Conservation (phyloP, 2,113 vertebrate genomes). For the Atrichornis clamosus region DNA sequence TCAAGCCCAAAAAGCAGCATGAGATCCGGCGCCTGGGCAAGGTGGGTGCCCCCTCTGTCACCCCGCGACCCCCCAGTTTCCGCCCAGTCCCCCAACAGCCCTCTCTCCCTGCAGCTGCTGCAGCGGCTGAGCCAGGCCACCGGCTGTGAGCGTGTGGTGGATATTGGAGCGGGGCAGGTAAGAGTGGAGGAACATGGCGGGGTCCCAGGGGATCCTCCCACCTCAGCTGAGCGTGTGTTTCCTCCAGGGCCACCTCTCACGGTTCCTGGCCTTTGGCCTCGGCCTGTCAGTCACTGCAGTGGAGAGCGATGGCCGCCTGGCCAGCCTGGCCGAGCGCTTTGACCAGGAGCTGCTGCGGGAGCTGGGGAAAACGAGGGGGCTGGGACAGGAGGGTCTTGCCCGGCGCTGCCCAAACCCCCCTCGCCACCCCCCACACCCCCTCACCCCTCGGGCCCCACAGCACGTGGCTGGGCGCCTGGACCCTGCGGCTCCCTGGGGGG, state of each 20-base stretch:
- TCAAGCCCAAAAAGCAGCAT: slow-evolving; percentile 94
- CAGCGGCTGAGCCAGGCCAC: slow-evolving; percentile 80
- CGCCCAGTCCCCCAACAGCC: too few species aligned
- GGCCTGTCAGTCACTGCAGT: slow-evolving; percentile 83
- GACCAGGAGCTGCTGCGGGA: slow-evolving; percentile 78
- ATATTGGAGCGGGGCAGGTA: slow-evolving; percentile 86
- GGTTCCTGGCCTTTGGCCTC: slow-evolving; percentile 85
- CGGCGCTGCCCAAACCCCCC: accelerated
- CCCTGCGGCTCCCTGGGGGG: slow-evolving; percentile 75
- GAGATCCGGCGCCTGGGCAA: slow-evolving; percentile 83
- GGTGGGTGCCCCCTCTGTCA: slow-evolving; percentile 54
- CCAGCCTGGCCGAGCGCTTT: slow-evolving; percentile 74
- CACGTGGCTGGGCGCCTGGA: slow-evolving; percentile 83
- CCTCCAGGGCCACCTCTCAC: slow-evolving; percentile 86
- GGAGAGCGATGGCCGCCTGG: slow-evolving; percentile 80
- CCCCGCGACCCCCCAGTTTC: background rate
- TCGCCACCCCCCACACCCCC: accelerated
- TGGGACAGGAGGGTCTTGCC: accelerated
- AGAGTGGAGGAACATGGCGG: background rate
- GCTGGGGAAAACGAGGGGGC: slow-evolving; percentile 71
- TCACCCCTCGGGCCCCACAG: slow-evolving; percentile 38
- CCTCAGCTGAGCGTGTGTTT: background rate
- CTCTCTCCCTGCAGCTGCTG: slow-evolving; percentile 75
- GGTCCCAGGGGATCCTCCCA: too few species aligned
- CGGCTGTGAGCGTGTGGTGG: slow-evolving; percentile 78